Evolutionary conservation across 2,113 vertebrate species (phyloP).

Genomic region (Quiscalus mexicanus): DNA sequence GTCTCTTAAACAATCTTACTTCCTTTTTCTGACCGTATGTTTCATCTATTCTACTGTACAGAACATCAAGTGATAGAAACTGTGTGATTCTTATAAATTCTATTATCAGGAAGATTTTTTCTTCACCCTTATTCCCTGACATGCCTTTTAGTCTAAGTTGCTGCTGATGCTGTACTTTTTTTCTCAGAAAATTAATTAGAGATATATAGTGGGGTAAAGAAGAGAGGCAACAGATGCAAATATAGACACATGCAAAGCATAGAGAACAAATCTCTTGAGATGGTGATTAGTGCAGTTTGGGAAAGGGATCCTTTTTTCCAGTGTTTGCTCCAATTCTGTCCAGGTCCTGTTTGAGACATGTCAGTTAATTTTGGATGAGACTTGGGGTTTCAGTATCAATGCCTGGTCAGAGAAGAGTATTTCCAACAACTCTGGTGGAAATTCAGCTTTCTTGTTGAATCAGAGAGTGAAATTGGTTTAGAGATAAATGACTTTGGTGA

Average conservation of each 20-base stretch:
- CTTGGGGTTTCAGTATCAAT: background rate
- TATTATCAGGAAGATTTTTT: background rate
- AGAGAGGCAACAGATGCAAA: background rate
- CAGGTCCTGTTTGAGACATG: background rate
- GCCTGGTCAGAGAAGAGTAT: background rate
- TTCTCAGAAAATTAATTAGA: background rate
- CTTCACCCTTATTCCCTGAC: background rate
- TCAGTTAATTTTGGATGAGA: background rate
- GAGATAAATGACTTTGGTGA: background rate
- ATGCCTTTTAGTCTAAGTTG: background rate
- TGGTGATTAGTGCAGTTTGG: background rate
- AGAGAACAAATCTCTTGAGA: background rate
- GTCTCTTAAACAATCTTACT: background rate
- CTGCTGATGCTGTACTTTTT: background rate
- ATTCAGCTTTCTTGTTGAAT: background rate
- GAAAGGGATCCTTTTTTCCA: background rate
- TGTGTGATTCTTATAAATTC: background rate
- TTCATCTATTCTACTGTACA: background rate
- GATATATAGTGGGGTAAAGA: background rate
- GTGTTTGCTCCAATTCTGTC: background rate
- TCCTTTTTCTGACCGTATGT: background rate
- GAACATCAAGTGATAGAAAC: background rate
- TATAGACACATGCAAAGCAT: background rate
- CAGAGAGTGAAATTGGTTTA: background rate
- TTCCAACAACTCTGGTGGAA: background rate